A percentile compares a stretch with the other conserved stretches of the same genome.
These are phyloP conservation scores for Pitta sordida DNA, from an alignment of 2,113 vertebrate genomes.

Conservation along the genomic window DNA sequence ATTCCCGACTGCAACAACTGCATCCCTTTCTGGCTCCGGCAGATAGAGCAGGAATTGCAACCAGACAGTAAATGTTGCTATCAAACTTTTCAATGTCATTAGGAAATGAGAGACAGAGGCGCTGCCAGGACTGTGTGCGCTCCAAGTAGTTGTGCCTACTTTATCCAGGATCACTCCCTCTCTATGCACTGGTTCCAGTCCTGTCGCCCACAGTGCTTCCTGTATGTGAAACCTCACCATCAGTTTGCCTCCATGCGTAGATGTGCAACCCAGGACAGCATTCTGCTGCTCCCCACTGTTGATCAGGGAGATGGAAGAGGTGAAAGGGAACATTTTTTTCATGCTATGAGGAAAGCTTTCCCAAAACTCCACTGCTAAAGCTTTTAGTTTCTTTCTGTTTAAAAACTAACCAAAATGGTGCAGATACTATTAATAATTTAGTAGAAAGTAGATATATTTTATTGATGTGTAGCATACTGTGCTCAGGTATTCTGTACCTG, in stretches of 20 bases:
- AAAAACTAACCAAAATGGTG: neutral
- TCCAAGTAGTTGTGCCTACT: neutral
- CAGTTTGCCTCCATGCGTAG: neutral
- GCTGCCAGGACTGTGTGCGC: neutral
- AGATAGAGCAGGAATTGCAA: neutral
- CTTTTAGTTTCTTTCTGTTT: neutral
- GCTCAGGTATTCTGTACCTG: neutral
- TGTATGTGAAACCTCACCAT: neutral
- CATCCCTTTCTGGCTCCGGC: neutral
- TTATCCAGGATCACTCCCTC: accelerated
- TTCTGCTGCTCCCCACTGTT: neutral
- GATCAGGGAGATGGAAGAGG: neutral
- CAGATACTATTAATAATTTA: neutral
- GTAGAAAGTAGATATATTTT: neutral
- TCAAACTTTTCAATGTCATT: neutral
- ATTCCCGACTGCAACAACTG: neutral
- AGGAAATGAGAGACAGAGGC: neutral
- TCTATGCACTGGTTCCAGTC: too few species aligned
- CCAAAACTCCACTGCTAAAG: neutral
- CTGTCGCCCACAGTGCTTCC: neutral
- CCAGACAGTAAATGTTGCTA: neutral
- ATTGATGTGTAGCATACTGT: neutral
- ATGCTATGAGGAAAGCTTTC: neutral
- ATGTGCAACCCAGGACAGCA: neutral
- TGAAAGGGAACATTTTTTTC: accelerated